Evolutionary conservation across 2,113 vertebrate genomes (phyloP).

Genomic region (Cyanoderma ruficeps): DNA sequence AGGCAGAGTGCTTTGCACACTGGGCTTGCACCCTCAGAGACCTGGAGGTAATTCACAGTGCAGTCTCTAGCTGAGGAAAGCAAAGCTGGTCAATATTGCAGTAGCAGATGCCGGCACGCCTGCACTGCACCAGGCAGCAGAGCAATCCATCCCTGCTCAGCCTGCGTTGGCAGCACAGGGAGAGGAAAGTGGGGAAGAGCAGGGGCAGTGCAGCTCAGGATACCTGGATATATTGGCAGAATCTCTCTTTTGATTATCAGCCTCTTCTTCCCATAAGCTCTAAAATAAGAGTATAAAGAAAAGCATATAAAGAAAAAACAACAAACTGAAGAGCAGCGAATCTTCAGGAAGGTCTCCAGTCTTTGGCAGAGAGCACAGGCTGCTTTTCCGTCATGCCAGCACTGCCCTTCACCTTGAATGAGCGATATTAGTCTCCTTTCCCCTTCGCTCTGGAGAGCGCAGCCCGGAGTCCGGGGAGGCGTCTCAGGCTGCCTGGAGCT

Average conservation of each 20-base stretch:
- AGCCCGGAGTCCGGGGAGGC: not conserved
- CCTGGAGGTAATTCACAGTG: not conserved
- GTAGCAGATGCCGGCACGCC: not conserved
- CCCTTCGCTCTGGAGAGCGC: not conserved
- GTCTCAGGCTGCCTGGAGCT: not conserved
- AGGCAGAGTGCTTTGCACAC: not conserved
- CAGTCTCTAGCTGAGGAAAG: not conserved
- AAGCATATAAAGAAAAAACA: not conserved
- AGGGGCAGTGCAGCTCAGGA: not conserved
- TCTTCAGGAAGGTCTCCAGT: not conserved
- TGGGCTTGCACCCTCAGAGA: not conserved
- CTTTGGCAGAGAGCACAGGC: not conserved
- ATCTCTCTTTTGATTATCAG: not conserved
- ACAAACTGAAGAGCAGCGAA: not conserved
- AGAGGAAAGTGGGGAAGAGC: not conserved
- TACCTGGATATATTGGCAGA: not conserved
- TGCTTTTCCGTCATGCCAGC: not conserved
- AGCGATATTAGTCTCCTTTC: not conserved
- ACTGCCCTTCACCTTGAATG: not conserved
- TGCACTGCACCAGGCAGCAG: not conserved
- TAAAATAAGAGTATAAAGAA: too few species aligned
- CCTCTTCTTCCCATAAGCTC: not conserved
- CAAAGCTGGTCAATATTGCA: not conserved
- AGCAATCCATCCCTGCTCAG: not conserved
- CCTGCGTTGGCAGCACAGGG: not conserved